Evolutionary conservation across 2,113 vertebrate species (phyloP).

Genomic region (zebrafish (Danio rerio)): GRCz12tu NC_133192.1:24123001-24123500

Average conservation of each 20-base stretch:
- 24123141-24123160: conserved; percentile 16
- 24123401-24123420: neutral
- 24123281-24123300: neutral
- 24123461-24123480: conserved; percentile 25
- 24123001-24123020: conserved; percentile 1
- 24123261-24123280: neutral
- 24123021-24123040: conserved; percentile 5
- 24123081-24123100: conserved; percentile 40
- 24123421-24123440: neutral
- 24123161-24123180: neutral
- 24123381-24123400: no score
- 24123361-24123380: neutral
- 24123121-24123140: conserved; percentile 31
- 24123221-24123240: conserved; percentile 12
- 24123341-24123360: neutral
- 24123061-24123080: neutral
- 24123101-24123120: conserved; percentile 42
- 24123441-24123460: neutral
- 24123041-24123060: conserved; percentile 31
- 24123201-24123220: conserved; percentile 11
- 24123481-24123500: neutral
- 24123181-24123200: neutral
- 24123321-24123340: neutral
- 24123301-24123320: neutral
- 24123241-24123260: neutral